These are phyloP conservation scores for Eristalis tenax DNA, from an alignment of 2,888 invertebrate genomes.

Conservation along the genomic window DNA sequence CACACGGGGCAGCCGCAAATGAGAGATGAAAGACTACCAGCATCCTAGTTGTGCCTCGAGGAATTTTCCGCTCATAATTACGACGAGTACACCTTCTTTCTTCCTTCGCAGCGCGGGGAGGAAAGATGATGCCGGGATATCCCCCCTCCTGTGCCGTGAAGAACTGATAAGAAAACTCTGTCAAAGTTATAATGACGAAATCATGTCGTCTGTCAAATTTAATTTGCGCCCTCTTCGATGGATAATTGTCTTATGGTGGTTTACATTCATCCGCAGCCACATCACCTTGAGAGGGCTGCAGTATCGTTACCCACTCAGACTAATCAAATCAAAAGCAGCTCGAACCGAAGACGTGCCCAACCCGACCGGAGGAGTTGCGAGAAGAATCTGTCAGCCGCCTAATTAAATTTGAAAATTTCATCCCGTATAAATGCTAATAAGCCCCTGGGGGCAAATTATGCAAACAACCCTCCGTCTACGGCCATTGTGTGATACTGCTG, in stretches of 20 bases:
- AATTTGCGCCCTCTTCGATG: slow-evolving; percentile 55
- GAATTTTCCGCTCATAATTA: slow-evolving; percentile 42
- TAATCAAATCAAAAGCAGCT: slow-evolving; percentile 67
- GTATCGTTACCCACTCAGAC: slow-evolving; percentile 30
- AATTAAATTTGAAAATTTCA: slow-evolving; percentile 71
- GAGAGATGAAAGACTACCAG: slow-evolving; percentile 4
- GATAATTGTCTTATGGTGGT: slow-evolving; percentile 18
- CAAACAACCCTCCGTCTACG: slow-evolving; percentile 64
- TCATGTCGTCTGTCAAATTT: slow-evolving; percentile 67
- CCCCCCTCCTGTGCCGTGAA: background rate
- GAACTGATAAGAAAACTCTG: slow-evolving; percentile 57
- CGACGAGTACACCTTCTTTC: background rate
- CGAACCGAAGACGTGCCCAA: slow-evolving; percentile 41
- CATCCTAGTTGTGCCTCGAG: slow-evolving; percentile 9
- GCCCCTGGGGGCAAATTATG: slow-evolving; percentile 62
- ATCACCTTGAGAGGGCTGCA: background rate
- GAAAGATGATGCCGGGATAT: no score
- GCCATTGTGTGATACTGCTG: slow-evolving; percentile 10
- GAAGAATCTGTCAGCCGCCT: slow-evolving; percentile 69
- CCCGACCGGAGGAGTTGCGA: slow-evolving; percentile 36
- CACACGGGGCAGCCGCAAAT: background rate
- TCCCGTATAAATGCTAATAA: slow-evolving; percentile 69
- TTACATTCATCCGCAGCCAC: background rate
- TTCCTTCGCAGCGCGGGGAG: background rate
- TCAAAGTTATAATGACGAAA: slow-evolving; percentile 67